These are phyloP conservation scores for Panthera uncia DNA, from an alignment of 2,113 vertebrate genomes.

Conservation along the genomic window DNA sequence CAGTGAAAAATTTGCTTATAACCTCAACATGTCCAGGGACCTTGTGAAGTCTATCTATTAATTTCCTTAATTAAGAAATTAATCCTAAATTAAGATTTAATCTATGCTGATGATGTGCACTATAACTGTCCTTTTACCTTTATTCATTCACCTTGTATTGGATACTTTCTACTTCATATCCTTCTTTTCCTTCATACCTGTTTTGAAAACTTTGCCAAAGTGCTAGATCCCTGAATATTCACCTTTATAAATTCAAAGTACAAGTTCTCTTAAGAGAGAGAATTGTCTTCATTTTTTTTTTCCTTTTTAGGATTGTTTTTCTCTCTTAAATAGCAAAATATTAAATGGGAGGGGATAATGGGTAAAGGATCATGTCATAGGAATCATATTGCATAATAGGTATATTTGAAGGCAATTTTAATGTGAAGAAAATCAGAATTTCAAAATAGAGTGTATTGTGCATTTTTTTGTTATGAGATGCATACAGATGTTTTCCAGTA, in stretches of 20 bases:
- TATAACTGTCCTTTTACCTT: neutral
- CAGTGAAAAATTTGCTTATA: neutral
- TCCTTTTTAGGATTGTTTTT: neutral
- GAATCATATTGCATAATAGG: slow-evolving; percentile 3
- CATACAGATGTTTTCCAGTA: slow-evolving; percentile 48
- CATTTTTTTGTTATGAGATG: neutral
- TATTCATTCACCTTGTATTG: neutral
- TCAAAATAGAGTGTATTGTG: slow-evolving; percentile 37
- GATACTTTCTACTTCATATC: neutral
- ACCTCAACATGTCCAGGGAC: neutral
- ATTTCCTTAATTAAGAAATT: slow-evolving; percentile 19
- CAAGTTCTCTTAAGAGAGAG: neutral
- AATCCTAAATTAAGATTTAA: neutral
- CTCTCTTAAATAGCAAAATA: neutral
- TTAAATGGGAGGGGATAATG: neutral
- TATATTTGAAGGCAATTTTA: slow-evolving; percentile 41
- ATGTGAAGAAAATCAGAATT: slow-evolving; percentile 54
- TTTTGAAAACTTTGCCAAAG: neutral
- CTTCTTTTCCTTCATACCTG: neutral
- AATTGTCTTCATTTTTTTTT: neutral
- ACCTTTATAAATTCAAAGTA: neutral
- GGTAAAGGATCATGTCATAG: neutral
- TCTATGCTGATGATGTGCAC: neutral
- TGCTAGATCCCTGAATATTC: neutral
- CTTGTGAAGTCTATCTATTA: neutral